phyloP scores from a whole-genome alignment of 2,888 invertebrate species.

The Diaperis boleti region DNA sequence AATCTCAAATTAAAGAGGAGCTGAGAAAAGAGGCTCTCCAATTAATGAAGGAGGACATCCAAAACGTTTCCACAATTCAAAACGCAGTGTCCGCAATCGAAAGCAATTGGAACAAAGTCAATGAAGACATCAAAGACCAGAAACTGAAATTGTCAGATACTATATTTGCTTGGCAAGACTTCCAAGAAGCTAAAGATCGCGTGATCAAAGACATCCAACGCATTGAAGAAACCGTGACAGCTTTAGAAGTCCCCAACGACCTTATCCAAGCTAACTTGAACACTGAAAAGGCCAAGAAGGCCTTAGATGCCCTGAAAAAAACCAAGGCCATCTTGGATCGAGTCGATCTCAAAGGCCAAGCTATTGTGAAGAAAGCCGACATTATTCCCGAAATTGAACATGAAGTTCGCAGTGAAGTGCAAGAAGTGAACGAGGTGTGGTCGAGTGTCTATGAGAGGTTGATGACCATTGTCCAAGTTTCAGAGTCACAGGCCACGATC shows the following conservation, averaged over 20 bases:
- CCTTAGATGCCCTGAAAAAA: constrained; percentile 80
- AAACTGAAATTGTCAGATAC: constrained; percentile 81
- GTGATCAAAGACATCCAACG: constrained; percentile 78
- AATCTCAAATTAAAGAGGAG: constrained; percentile 75
- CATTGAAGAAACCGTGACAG: constrained; percentile 75
- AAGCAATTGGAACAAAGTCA: constrained; percentile 83
- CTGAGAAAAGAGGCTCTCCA: constrained; percentile 84
- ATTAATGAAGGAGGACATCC: constrained; percentile 85
- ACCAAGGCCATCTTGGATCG: constrained; percentile 82
- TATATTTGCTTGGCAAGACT: constrained; percentile 79
- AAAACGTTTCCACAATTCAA: constrained; percentile 84
- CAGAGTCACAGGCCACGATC: constrained; percentile 90
- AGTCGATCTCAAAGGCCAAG: constrained; percentile 81
- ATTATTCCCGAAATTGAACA: constrained; percentile 75
- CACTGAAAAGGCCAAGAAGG: constrained; percentile 81
- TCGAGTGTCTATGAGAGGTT: constrained; percentile 79
- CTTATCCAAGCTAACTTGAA: constrained; percentile 78
- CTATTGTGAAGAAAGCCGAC: constrained; percentile 77
- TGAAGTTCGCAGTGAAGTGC: constrained; percentile 73
- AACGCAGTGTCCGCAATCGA: constrained; percentile 83
- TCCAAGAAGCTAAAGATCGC: constrained; percentile 79
- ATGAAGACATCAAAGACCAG: constrained; percentile 79
- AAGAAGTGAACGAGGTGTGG: constrained; percentile 76
- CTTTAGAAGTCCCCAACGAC: constrained; percentile 78
- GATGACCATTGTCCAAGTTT: constrained; percentile 80